Percentiles rank a stretch among this genome's conserved stretches.
Conservation (phyloP, 2,888 invertebrate genomes). For the Lepeophtheirus nordmannii region DNA sequence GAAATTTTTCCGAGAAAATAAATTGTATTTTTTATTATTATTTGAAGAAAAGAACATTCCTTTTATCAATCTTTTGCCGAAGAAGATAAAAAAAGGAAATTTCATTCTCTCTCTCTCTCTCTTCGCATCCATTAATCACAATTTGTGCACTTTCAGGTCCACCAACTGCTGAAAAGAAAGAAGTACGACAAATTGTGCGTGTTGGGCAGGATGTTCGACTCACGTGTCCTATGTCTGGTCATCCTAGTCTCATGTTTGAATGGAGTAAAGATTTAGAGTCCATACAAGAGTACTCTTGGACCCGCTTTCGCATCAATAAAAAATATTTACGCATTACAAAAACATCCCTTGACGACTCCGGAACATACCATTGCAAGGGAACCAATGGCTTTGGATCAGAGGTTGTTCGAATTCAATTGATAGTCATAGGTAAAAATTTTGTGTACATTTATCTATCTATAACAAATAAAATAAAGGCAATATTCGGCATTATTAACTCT, state of each 20-base stretch:
- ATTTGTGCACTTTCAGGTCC: slow-evolving; percentile 12
- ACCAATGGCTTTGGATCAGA: slow-evolving; percentile 33
- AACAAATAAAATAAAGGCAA: neutral
- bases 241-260: slow-evolving; percentile 12
- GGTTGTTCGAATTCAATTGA: slow-evolving; percentile 31
- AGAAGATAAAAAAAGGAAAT: neutral
- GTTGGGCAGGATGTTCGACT: slow-evolving; percentile 13
- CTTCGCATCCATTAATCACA: neutral
- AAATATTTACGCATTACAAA: slow-evolving; percentile 22
- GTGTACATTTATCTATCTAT: neutral
- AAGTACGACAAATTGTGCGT: neutral
- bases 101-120: too few relatives aligned
- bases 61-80: neutral
- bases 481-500: neutral
- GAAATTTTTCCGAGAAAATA: too few relatives aligned
- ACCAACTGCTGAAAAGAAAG: slow-evolving; percentile 10
- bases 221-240: slow-evolving; percentile 15
- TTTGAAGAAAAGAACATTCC: too few relatives aligned
- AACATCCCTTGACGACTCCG: slow-evolving; percentile 31
- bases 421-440: slow-evolving; percentile 24
- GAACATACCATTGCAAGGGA: slow-evolving; percentile 33
- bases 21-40: neutral
- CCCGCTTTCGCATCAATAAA: neutral
- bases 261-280: slow-evolving; percentile 14
- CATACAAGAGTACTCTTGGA: slow-evolving; percentile 14